These are phyloP conservation scores for Sebastes iracundus DNA, from an alignment of 2,797 vertebrate species.

Conservation along the genomic window DNA sequence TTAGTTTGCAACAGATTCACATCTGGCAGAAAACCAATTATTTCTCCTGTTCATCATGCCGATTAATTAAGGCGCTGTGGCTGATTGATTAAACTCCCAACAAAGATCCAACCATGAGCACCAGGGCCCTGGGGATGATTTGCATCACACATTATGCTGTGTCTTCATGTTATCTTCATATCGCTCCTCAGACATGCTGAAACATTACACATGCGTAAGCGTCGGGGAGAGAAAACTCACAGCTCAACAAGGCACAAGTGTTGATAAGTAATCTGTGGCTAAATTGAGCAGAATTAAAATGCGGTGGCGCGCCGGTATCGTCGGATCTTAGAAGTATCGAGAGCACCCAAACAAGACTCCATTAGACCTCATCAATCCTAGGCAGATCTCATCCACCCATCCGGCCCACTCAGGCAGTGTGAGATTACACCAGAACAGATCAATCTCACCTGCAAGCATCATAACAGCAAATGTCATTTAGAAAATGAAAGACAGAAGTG, in stretches of 20 bases:
- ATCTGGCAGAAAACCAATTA: constrained; percentile 80
- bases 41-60: constrained; percentile 76
- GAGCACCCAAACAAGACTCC: constrained; percentile 51
- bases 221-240: constrained; percentile 7
- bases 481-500: constrained; percentile 45
- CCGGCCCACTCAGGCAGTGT: constrained; percentile 40
- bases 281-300: constrained; percentile 59
- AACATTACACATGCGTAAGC: constrained; percentile 10
- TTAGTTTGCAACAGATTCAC: constrained; percentile 70
- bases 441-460: constrained; percentile 49
- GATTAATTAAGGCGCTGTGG: constrained; percentile 76
- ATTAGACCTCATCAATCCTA: constrained; percentile 60
- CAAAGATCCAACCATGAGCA: constrained; percentile 57
- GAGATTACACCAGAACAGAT: constrained; percentile 67
- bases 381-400: constrained; percentile 54
- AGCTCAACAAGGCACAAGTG: constrained; percentile 36
- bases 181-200: constrained; percentile 26
- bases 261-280: constrained; percentile 38
- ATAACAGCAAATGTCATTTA: constrained; percentile 62
- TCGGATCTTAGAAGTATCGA: constrained; percentile 33
- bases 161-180: constrained; percentile 48
- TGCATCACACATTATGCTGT: constrained; percentile 42
- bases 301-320: background rate
- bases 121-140: constrained; percentile 48
- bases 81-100: constrained; percentile 78